Base-by-base conservation (phyloP, 2,888 invertebrate species). In the Drosophila barbarae region DNA sequence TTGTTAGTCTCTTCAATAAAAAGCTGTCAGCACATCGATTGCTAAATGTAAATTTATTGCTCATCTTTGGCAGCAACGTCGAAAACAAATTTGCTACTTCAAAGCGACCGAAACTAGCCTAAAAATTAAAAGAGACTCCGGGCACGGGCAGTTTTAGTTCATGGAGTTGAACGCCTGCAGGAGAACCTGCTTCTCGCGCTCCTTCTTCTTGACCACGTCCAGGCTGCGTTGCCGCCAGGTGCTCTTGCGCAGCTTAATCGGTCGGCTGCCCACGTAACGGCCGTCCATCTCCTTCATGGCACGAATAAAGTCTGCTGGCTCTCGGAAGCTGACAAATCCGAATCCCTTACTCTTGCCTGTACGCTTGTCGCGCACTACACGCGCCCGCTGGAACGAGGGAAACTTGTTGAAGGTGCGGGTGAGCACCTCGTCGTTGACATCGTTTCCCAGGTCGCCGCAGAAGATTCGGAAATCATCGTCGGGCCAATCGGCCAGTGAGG, bases 201-300 rank as follows among this genome's bases (percentile, higher is more conserved):
- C 97, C 89, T 99, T 99, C 90, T 97, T 98, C 73, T 96, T 93
- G 0, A 98, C 98, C 0, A 96, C 92, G 75, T 99, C 98, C 12
- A 98, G 91, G 84, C 97, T 96, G 67, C 99, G 92, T 76, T 95
- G 96, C 84, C 94, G 95, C 99, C 99, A 99, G 0, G 94, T 94
- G 87, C 98, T 98, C 90, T 99, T 99, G 23, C 99, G 91, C 58
- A 99, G 90, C 89, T 99, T 99, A 71, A 99, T 99, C 0, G 99
- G 99, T 38, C 99, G 92, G 86, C 98, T 99, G 63, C 99, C 99
- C 0, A 99, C 99, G 89, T 99, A 99, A 63, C 98, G 95, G 18
- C 99, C 99, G 89, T 99, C 99, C 96, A 99, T 98, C 91, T 99
- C 99, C 87, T 98, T 96, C 95, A 99, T 99, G 9, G 99, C 99